phyloP scores from a whole-genome alignment of 2,113 vertebrate genomes.

The Neodon shergylaensis region DNA sequence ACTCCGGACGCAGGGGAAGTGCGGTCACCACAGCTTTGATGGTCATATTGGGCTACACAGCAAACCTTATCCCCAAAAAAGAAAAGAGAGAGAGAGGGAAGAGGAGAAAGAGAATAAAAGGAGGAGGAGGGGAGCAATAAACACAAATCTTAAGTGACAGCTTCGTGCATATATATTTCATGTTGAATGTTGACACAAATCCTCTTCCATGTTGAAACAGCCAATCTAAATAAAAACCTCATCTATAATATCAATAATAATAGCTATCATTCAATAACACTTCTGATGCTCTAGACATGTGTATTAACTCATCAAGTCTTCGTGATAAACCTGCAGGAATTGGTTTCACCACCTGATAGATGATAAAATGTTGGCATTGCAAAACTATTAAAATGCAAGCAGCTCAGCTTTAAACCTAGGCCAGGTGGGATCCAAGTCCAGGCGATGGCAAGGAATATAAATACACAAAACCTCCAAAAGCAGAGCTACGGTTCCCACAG shows the following conservation, averaged over 20 bases:
- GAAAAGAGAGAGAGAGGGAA: not conserved
- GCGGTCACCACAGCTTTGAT: too few species aligned
- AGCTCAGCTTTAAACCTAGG: not conserved
- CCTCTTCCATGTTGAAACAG: not conserved
- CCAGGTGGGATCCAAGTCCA: not conserved
- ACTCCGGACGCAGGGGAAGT: not conserved
- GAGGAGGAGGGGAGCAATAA: not conserved
- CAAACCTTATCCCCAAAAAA: not conserved
- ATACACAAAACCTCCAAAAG: not conserved
- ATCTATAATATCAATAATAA: not conserved
- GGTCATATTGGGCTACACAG: not conserved
- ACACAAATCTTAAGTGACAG: slow-evolving; percentile 6
- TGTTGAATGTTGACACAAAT: not conserved
- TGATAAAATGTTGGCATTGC: not conserved
- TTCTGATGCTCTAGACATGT: not conserved
- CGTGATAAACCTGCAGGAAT: not conserved
- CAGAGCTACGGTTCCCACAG: not conserved
- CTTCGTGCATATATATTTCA: not conserved
- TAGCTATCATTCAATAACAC: not conserved
- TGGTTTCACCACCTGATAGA: not conserved
- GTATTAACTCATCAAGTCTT: not conserved
- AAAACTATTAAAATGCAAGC: not conserved
- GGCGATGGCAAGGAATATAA: not conserved
- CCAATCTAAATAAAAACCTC: not conserved
- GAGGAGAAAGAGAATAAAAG: too few species aligned